phyloP scores from a whole-genome alignment of 2,113 vertebrate genomes.

The Reinhardtius hippoglossoides region DNA sequence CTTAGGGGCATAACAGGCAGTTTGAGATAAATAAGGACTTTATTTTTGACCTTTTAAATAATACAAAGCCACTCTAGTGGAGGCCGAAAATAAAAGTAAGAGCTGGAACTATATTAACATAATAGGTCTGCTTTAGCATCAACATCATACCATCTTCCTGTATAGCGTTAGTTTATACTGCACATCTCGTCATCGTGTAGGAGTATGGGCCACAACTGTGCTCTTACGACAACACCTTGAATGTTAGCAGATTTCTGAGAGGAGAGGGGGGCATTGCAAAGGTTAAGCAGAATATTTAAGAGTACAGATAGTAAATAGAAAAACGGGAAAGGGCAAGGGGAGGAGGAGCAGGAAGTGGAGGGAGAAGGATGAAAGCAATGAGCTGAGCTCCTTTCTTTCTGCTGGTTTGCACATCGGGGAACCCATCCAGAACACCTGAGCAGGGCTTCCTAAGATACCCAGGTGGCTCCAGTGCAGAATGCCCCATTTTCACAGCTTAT shows the following conservation, averaged over 20 bases:
- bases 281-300: conserved; percentile 23
- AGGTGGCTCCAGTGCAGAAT: conserved; percentile 59
- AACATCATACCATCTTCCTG: background rate
- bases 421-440: conserved; percentile 70
- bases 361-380: conserved; percentile 30
- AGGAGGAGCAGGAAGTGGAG: conserved; percentile 9
- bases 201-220: background rate
- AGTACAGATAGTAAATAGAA: conserved; percentile 5
- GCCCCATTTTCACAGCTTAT: conserved; percentile 59
- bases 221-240: background rate
- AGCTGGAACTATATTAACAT: background rate
- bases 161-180: background rate
- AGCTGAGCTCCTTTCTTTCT: conserved; percentile 41
- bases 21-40: background rate
- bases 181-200: background rate
- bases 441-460: conserved; percentile 68
- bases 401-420: conserved; percentile 64
- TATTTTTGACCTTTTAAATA: background rate
- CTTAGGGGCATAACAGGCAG: background rate
- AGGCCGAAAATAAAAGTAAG: background rate
- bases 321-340: conserved; percentile 5
- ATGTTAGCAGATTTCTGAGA: conserved; percentile 14
- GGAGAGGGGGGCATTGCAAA: background rate
- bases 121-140: background rate
- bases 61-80: background rate